Evolutionary conservation across 2,113 vertebrate species (phyloP), one percentile per base, ranked within the genome.

Genomic region (Lagopus leucura): DNA sequence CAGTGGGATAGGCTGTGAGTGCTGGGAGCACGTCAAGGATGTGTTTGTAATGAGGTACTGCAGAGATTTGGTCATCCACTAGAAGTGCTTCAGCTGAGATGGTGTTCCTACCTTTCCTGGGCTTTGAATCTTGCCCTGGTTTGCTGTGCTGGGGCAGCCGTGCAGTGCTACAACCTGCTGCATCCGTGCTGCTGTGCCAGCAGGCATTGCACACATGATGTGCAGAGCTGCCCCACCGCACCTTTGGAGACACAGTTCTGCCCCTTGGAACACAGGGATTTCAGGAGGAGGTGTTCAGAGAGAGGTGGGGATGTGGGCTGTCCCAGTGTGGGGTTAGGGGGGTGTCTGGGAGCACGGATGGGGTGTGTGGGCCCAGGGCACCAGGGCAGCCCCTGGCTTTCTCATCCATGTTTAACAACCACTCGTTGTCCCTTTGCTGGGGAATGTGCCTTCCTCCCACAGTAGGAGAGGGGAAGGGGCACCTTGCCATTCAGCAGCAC

Each of bases 31-130:
- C 52, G 6, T 24, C 8, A 8, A 52, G 18, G 58, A 52, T 63
- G 73, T 78, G 54, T 94, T 82, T 82, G 85, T 87, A 82, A 95
- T 69, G 61, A 86, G 45, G 64, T 63, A 66, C 90, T 92, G 87
- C 69, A 58, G 60, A 78, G 77, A 21, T 32, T 75, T 55, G 55
- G 71, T 89, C 83, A 22, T 9, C 52, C 72, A 76, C 71, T 82
- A 71, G n/a, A 10, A 2, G 12, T 64, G 38, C n/a, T 64, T 45
- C 48, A 48, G 71, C 76, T 32, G 48, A 58, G 42, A 13, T 28
- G 30, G 13, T 75, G 10, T 42, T 54, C 40, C 58, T 30, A 36
- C 57, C 54, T n/a, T 64, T 70, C 32, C 27, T 40, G 58, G 2
- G 48, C 50, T 64, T 40, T 15, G 28, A 65, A 42, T 55, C 19